Conservation (phyloP, 2,888 invertebrate species). For the Nomada ferruginata region DNA sequence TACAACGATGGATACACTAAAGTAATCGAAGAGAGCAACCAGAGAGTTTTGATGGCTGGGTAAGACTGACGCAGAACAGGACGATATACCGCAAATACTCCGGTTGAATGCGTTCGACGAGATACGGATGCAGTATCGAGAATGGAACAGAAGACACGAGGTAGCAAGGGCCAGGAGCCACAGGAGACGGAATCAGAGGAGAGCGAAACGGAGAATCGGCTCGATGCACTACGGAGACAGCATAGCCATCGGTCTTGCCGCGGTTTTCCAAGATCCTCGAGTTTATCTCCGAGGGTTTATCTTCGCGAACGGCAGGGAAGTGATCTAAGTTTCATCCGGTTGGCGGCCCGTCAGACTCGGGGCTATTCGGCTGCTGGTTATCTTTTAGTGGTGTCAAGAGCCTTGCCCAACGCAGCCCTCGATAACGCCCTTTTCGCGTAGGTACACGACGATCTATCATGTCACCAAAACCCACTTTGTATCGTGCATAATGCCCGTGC, state of each 20-base stretch:
- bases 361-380: slow-evolving; percentile 67
- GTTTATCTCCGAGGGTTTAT: slow-evolving; percentile 76
- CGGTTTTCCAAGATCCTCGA: slow-evolving; percentile 76
- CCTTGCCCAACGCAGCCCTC: slow-evolving; percentile 64
- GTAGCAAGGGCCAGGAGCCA: slow-evolving; percentile 11
- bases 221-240: slow-evolving; percentile 72
- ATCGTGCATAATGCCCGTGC: slow-evolving; percentile 35
- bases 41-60: slow-evolving; percentile 39
- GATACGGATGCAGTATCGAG: slow-evolving; percentile 59
- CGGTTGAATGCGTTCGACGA: slow-evolving; percentile 63
- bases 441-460: slow-evolving; percentile 60
- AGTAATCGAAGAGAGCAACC: slow-evolving; percentile 28
- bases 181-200: slow-evolving; percentile 28
- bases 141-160: slow-evolving; percentile 41
- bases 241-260: slow-evolving; percentile 77
- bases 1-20: slow-evolving; percentile 9
- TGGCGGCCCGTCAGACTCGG: slow-evolving; percentile 64
- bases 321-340: slow-evolving; percentile 75
- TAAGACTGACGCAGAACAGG: slow-evolving; percentile 28
- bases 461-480: slow-evolving; percentile 52
- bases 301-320: slow-evolving; percentile 70
- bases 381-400: slow-evolving; percentile 74
- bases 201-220: slow-evolving; percentile 67
- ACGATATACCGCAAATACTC: slow-evolving; percentile 65
- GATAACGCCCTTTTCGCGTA: slow-evolving; percentile 67